Evolutionary conservation across 2,888 invertebrate genomes (phyloP).

Genomic region (Nephrotoma appendiculata): DNA sequence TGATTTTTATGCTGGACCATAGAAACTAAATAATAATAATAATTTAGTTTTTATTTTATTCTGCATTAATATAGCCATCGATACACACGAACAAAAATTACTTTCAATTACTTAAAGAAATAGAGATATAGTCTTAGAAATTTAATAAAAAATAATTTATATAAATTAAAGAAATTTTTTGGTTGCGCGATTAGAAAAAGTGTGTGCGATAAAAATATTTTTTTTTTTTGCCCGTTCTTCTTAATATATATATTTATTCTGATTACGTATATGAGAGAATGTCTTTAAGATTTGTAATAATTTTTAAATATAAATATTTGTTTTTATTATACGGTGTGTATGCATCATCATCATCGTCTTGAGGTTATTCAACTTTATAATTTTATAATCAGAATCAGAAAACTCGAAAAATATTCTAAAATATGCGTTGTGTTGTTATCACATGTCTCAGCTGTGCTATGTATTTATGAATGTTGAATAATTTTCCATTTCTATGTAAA

Average conservation of each 20-base stretch:
- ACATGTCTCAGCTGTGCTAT: neutral
- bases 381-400: neutral
- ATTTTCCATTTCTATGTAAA: neutral
- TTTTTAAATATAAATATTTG: neutral
- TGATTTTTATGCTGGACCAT: conserved; percentile 4
- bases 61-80: neutral
- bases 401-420: neutral
- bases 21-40: neutral
- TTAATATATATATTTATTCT: neutral
- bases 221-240: neutral
- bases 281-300: neutral
- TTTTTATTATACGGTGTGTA: neutral
- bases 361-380: neutral
- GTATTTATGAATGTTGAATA: neutral
- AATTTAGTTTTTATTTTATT: neutral
- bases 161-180: neutral
- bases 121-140: neutral
- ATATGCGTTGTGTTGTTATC: neutral
- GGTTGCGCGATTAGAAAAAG: neutral
- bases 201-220: neutral
- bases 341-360: neutral
- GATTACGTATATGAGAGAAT: neutral
- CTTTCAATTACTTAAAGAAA: neutral
- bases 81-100: neutral
- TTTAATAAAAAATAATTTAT: neutral